Base-by-base conservation (phyloP, 2,888 invertebrate genomes). In the Campopleginae sp. region DNA sequence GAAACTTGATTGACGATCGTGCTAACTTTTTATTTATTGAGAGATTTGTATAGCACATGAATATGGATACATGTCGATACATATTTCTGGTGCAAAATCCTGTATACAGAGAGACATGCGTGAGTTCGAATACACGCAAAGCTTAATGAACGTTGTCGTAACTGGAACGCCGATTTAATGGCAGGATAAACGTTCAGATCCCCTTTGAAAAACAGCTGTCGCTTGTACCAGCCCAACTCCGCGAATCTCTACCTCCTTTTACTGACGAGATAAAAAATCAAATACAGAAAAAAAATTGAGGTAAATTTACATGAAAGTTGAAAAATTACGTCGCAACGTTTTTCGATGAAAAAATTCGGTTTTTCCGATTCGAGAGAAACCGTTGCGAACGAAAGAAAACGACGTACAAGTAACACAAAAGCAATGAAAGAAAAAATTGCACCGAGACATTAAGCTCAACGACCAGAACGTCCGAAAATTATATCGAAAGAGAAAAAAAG, bases 151-250 rank as follows among this genome's bases (percentile, higher is more conserved):
- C 66, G 71, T 82, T 63, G 63, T 79, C 71, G 80, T 71, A 85
- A 84, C 79, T 87, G 85, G 80, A 87, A 87, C 83, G 83, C 63
- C 48, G 85, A 76, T 86, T 86, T 82, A 85, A 85, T 81, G 66
- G 74, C 66, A 61, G 76, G 71, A 86, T 86, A 85, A 87, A 86
- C 84, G 80, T 48, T 74, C 84, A 58, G 68, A 78, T 70, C 70
- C 54, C 10, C 74, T 31, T 65, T 66, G 14, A 61, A 78, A 63
- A 58, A 17, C 66, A 71, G 70, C 71, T 77, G 66, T 48, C 68
- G 74, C 58, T 19, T 23, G 76, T 58, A 80, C 65, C 19, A 12
- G 83, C 27, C 23, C 68, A 66, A 79, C 70, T 38, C 4, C 33
- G 51, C 61, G 42, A 46, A 71, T 70, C 61, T 31, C 42, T 51